Evolutionary conservation across 1,140 invertebrate species (phyloP).

Genomic region (Sinonovacula constricta): DNA sequence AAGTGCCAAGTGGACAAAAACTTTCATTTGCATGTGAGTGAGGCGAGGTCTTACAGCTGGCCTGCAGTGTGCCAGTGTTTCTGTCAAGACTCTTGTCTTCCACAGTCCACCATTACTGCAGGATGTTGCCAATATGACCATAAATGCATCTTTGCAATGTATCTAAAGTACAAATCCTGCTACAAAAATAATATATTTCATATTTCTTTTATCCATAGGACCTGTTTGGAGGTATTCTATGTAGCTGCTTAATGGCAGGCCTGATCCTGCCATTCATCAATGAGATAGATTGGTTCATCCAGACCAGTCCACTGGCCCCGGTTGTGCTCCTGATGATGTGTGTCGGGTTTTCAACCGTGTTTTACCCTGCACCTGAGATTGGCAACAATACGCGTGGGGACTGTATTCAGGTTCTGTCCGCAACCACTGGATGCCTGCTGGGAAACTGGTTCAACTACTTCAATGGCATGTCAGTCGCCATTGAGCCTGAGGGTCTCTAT

Average conservation of each 20-base stretch:
- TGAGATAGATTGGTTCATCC: constrained; percentile 44
- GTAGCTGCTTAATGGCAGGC: constrained; percentile 3
- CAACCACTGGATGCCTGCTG: constrained; percentile 25
- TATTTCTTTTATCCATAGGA: too few relatives aligned
- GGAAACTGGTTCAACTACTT: constrained; percentile 36
- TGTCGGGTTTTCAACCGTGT: constrained; percentile 22
- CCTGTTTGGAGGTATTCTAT: constrained; percentile 27
- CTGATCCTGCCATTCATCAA: constrained; percentile 22
- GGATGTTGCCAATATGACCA: too few relatives aligned
- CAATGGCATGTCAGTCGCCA: constrained; percentile 32
- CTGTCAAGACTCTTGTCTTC: too few relatives aligned
- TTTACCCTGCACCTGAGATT: constrained; percentile 40
- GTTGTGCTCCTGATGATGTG: constrained; percentile 26
- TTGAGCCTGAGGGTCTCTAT: constrained; percentile 20
- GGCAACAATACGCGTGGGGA: constrained; percentile 37
- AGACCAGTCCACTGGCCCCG: constrained; percentile 32
- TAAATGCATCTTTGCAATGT: too few relatives aligned
- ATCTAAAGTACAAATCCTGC: too few relatives aligned
- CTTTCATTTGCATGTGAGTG: too few relatives aligned
- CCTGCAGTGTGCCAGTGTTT: too few relatives aligned
- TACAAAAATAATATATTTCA: too few relatives aligned
- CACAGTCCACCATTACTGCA: too few relatives aligned
- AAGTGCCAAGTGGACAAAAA: too few relatives aligned
- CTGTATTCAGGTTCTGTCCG: constrained; percentile 38
- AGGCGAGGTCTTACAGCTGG: too few relatives aligned